phyloP scores from a whole-genome alignment of 2,797 vertebrate species.

The Halcyon leucocephala region DNA sequence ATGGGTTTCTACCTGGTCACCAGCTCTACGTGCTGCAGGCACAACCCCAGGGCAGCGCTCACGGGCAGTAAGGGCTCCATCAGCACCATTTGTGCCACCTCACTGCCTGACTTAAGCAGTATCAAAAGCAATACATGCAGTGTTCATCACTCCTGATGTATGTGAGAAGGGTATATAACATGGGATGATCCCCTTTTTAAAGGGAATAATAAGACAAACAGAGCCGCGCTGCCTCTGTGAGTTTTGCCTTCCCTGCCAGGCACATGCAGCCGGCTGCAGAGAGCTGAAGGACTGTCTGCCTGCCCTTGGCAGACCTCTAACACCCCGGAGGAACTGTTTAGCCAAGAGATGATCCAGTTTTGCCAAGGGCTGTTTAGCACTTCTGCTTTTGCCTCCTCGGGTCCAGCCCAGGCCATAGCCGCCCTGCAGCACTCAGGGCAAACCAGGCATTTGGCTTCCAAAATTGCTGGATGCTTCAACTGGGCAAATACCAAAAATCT shows the following conservation, averaged over 20 bases:
- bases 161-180: background rate
- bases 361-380: background rate
- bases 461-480: background rate
- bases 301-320: background rate
- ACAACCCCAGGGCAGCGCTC: background rate
- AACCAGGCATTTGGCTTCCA: background rate
- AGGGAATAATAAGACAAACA: background rate
- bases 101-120: background rate
- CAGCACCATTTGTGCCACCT: background rate
- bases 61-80: background rate
- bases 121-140: background rate
- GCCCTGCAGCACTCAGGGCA: background rate
- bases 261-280: background rate
- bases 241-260: background rate
- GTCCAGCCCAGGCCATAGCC: background rate
- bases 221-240: accelerated
- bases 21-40: background rate
- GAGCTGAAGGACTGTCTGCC: background rate
- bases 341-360: background rate
- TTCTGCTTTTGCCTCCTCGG: background rate
- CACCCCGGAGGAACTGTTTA: background rate
- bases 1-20: background rate
- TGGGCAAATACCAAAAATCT: background rate
- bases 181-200: background rate
- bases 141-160: background rate